phyloP scores from a whole-genome alignment of 2,888 invertebrate genomes.

The Meghimatium bilineatum region DNA sequence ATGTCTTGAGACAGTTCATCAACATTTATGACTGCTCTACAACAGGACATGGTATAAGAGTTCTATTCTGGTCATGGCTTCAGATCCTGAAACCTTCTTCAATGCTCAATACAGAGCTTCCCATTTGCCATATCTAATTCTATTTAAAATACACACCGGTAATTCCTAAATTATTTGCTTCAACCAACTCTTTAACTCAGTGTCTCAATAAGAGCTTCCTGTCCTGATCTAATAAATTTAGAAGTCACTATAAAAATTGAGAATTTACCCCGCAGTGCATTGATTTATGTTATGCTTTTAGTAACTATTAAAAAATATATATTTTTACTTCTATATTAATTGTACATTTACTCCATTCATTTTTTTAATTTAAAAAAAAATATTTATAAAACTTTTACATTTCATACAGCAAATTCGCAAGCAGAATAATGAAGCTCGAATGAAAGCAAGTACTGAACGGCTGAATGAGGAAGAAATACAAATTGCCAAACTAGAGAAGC shows the following conservation, averaged over 20 bases:
- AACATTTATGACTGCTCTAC: neutral
- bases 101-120: no score
- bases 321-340: no score
- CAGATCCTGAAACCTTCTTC: neutral
- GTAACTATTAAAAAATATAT: no score
- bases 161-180: constrained; percentile 14
- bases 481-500: constrained; percentile 49
- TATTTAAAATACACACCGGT: neutral
- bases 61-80: neutral
- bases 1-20: no score
- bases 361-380: constrained; percentile 3
- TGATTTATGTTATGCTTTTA: no score
- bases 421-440: constrained; percentile 60
- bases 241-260: no score
- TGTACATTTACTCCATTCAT: neutral
- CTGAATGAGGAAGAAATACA: constrained; percentile 62
- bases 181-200: neutral
- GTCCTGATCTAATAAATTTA: no score
- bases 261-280: no score
- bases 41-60: neutral
- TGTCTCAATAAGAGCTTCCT: neutral
- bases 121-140: no score
- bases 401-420: constrained; percentile 60
- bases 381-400: neutral
- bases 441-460: constrained; percentile 57